A percentile compares a stretch with the other conserved stretches of the same genome.
Evolutionary conservation across 2,797 vertebrate species (phyloP).

Genomic region (Bovichtus variegatus): DNA sequence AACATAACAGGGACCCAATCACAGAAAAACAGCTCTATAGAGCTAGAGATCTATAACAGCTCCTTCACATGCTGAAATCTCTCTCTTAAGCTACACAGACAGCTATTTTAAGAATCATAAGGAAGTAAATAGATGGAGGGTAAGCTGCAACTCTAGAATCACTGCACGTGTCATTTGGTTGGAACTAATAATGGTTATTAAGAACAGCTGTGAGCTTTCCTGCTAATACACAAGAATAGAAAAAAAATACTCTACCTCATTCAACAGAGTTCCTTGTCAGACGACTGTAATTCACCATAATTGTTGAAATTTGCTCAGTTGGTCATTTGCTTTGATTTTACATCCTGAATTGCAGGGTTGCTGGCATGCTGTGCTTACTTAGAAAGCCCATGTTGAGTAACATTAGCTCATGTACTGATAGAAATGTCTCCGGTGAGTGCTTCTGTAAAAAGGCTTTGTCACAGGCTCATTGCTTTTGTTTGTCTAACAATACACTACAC

Average conservation of each 20-base stretch:
- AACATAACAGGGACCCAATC: not conserved
- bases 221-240: slow-evolving; percentile 20
- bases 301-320: slow-evolving; percentile 15
- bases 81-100: not conserved
- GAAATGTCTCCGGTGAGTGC: slow-evolving; percentile 2
- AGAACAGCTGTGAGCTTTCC: slow-evolving; percentile 75
- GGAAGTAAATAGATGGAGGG: slow-evolving; percentile 54
- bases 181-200: slow-evolving; percentile 82
- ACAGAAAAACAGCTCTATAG: not conserved
- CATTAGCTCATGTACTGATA: slow-evolving; percentile 14
- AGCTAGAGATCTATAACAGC: not conserved
- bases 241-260: slow-evolving; percentile 25
- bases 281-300: slow-evolving; percentile 36
- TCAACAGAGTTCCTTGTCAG: slow-evolving; percentile 31
- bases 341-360: not conserved
- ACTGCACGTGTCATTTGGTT: slow-evolving; percentile 65
- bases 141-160: slow-evolving; percentile 50
- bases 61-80: slow-evolving; percentile 14
- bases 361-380: not conserved
- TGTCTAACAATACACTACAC: slow-evolving; percentile 34
- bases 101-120: slow-evolving; percentile 56
- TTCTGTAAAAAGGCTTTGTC: slow-evolving; percentile 21
- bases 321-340: slow-evolving; percentile 22
- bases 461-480: slow-evolving; percentile 40
- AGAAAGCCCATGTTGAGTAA: slow-evolving; percentile 14